Percentiles rank a stretch among this genome's conserved stretches.
These are phyloP conservation scores for Calliopum simillimum DNA, from an alignment of 2,888 invertebrate species.

Conservation along the genomic window DNA sequence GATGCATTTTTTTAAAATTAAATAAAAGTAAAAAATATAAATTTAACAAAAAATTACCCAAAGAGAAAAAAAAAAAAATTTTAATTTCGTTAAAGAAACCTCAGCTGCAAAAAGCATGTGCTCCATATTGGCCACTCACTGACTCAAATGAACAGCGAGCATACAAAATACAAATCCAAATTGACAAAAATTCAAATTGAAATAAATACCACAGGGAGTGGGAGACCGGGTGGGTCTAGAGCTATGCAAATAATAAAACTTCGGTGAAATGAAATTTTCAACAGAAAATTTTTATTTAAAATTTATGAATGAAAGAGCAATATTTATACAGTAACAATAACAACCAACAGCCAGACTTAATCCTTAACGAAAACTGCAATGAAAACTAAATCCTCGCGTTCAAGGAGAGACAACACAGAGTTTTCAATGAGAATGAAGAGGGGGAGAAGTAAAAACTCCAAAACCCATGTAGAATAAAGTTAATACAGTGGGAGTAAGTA, in stretches of 20 bases:
- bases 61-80: not conserved
- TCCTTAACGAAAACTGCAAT: not conserved
- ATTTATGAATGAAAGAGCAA: constrained; percentile 14
- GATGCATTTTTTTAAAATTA: not conserved
- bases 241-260: not conserved
- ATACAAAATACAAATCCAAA: no score
- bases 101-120: not conserved
- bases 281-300: not conserved
- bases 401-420: no score
- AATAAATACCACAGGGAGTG: not conserved
- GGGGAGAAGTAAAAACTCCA: not conserved
- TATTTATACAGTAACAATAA: constrained; percentile 10
- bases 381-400: constrained; percentile 2
- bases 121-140: no score
- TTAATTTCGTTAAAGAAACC: constrained; percentile 13
- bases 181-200: no score
- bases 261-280: constrained; percentile 9
- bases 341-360: not conserved
- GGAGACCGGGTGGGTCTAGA: no score
- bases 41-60: not conserved
- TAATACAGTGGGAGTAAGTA: no score
- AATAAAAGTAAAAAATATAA: not conserved
- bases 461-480: no score
- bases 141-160: no score
- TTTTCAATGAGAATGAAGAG: not conserved